Base-by-base conservation (phyloP, 2,797 vertebrate species). In the Pagetopsis macropterus region DNA sequence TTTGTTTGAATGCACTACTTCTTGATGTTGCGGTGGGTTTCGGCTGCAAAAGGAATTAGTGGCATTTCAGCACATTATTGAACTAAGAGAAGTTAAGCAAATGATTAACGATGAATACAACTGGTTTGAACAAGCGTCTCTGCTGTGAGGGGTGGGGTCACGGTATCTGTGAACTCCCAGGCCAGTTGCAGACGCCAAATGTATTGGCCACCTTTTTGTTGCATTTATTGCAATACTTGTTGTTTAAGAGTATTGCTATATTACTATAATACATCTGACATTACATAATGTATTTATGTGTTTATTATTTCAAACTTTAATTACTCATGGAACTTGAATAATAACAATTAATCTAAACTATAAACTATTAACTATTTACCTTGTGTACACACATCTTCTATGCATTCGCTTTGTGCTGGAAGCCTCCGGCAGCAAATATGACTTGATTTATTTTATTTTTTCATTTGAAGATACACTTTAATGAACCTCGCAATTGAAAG, bases 201-300 rank as follows among this genome's bases (percentile, higher is more conserved):
- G 46, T 86, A 75, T 78, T 62, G 49, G 66, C 70, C 82, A 75
- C 27, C 52, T 48, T 85, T 76, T 59, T 78, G 78, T 82, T 85
- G 79, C 89, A 87, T 91, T 89, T 90, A 89, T 93, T 94, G 91
- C 91, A 93, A 91, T 93, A 88, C 82, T 77, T 83, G 56, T 71
- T 70, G 81, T 77, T 70, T 70, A 70, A 63, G 68, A 64, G 44
- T 81, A 40, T 78, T 69, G 17, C 12, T 67, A 51, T 50, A 68
- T 77, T 65, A 65, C 62, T 58, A 78, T 65, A 84, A 76, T 61
- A 66, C n/a, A 23, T 81, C 51, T 87, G 74, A 78, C 69, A 79
- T 72, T 76, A 79, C 71, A 16, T 89, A 73, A 89, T 82, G 49
- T 90, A 85, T 91, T 84, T 90, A 83, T 89, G 72, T 89, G 40